Evolutionary conservation across 2,113 vertebrate genomes (phyloP).

Genomic region (Choloepus hoffmanni): DNA sequence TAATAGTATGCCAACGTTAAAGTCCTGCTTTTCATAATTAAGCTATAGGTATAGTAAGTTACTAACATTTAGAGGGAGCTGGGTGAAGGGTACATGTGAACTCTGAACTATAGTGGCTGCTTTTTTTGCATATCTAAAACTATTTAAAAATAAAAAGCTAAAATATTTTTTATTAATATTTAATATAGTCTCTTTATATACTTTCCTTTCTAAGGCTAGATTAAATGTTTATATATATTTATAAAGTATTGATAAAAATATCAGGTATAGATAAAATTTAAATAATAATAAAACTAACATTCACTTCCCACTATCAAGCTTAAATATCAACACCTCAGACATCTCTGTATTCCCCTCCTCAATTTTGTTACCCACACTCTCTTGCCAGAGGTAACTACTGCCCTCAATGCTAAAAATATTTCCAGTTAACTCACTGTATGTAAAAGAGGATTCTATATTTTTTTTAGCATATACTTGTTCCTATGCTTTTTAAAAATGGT

Average conservation of each 20-base stretch:
- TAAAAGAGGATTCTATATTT: slow-evolving; percentile 40
- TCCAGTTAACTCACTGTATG: background rate
- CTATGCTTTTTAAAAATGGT: slow-evolving; percentile 25
- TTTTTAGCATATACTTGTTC: slow-evolving; percentile 31
- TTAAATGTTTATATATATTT: background rate
- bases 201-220: no score
- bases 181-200: no score
- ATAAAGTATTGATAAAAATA: background rate
- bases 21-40: slow-evolving; percentile 17
- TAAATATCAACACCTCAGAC: background rate
- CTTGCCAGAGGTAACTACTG: background rate
- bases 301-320: slow-evolving; percentile 6
- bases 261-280: background rate
- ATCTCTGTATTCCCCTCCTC: background rate
- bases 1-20: background rate
- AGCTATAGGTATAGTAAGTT: background rate
- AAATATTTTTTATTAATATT: background rate
- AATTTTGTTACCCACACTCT: background rate
- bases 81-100: background rate
- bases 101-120: background rate
- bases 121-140: background rate
- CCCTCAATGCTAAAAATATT: background rate
- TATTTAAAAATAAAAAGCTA: slow-evolving; percentile 33
- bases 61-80: background rate
- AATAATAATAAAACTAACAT: background rate